These are phyloP conservation scores for Phyllostomus hastatus DNA, from an alignment of 2,113 vertebrate genomes.

Conservation along the genomic window DNA sequence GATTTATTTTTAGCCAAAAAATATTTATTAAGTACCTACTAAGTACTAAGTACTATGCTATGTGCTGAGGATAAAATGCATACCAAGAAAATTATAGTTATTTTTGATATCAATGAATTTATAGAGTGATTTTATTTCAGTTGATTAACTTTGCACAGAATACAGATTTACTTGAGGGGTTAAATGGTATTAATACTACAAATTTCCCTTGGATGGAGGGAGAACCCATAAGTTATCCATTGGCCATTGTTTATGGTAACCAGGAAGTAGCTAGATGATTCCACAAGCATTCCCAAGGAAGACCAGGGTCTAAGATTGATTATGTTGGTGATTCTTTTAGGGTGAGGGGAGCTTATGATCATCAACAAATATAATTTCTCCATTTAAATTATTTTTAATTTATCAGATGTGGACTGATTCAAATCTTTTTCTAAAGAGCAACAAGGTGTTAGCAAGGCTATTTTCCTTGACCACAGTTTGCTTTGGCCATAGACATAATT, in stretches of 20 bases:
- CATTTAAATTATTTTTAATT: background rate
- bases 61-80: background rate
- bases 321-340: background rate
- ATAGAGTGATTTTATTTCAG: background rate
- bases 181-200: background rate
- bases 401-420: background rate
- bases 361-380: background rate
- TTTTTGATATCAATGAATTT: background rate
- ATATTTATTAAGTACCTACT: background rate
- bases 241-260: background rate
- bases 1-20: background rate
- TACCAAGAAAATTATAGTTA: background rate
- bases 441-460: background rate
- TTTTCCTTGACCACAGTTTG: background rate
- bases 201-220: background rate
- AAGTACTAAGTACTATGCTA: background rate
- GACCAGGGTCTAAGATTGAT: background rate
- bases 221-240: background rate
- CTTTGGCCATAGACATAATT: background rate
- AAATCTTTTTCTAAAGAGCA: background rate
- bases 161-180: background rate
- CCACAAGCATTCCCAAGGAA: background rate
- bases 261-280: background rate
- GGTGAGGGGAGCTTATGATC: background rate
- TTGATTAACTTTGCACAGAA: background rate